Percentiles rank a stretch among this genome's conserved stretches.
Evolutionary conservation across 2,888 invertebrate genomes (phyloP).

Genomic region (Orchesella flavescens): DNA sequence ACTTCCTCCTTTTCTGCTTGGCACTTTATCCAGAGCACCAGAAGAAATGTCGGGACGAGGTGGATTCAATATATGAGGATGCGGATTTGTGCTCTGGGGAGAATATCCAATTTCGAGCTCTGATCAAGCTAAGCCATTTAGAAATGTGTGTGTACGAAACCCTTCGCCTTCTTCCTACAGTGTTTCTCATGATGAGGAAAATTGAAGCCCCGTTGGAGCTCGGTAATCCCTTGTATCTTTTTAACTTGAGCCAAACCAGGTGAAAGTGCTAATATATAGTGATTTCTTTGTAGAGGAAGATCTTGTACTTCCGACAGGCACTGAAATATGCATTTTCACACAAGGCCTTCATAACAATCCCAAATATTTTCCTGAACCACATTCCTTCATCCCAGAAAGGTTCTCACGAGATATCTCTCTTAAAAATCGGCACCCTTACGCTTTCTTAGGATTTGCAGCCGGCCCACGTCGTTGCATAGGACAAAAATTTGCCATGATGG

Average conservation of each 20-base stretch:
- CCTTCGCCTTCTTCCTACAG: background rate
- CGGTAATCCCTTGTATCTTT: background rate
- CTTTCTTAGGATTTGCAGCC: too few species aligned
- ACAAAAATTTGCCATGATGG: too few species aligned
- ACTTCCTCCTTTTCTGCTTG: background rate
- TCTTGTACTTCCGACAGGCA: background rate
- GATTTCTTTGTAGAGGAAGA: constrained; percentile 1
- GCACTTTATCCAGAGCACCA: background rate
- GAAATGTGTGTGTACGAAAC: background rate
- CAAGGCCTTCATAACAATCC: background rate
- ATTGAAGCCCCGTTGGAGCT: background rate
- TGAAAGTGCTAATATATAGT: too few species aligned
- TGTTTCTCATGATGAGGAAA: background rate
- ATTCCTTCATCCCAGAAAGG: background rate
- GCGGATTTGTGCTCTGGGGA: background rate
- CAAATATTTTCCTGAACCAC: background rate
- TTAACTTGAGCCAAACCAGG: background rate
- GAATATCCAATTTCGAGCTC: background rate
- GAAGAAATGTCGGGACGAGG: background rate
- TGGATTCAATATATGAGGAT: background rate
- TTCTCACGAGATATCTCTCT: background rate
- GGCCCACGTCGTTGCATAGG: too few species aligned
- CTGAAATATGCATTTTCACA: background rate
- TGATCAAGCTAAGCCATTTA: background rate
- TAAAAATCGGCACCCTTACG: too few species aligned